Evolutionary conservation across 2,113 vertebrate species (phyloP).

Genomic region (Pyxicephalus adspersus): DNA sequence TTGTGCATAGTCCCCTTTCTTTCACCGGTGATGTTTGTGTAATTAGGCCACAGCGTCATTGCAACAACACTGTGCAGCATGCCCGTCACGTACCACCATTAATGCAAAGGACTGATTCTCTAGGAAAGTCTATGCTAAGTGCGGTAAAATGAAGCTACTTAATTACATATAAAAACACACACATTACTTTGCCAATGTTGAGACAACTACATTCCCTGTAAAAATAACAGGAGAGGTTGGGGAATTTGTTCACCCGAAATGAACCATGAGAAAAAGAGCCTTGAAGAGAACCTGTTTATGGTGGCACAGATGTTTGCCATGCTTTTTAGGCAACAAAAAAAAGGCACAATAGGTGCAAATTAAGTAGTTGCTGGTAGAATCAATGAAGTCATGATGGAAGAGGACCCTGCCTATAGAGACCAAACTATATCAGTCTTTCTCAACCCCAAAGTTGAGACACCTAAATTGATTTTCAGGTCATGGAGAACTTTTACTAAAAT

Average conservation of each 20-base stretch:
- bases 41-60: conserved; percentile 31
- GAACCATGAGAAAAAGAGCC: not conserved
- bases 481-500: no score
- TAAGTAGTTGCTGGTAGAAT: no score
- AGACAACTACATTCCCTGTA: not conserved
- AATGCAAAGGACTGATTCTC: conserved; percentile 40
- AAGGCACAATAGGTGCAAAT: no score
- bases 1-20: conserved; percentile 15
- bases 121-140: conserved; percentile 49
- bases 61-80: not conserved
- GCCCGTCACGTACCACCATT: conserved; percentile 30
- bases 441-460: no score
- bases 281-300: no score
- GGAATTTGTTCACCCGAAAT: not conserved
- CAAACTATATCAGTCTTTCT: no score
- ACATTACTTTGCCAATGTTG: conserved; percentile 15
- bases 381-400: no score
- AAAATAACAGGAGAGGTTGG: not conserved
- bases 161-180: conserved; percentile 36
- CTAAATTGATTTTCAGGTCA: no score
- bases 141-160: conserved; percentile 48
- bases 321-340: no score
- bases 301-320: no score
- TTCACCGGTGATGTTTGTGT: conserved; percentile 32
- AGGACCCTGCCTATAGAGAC: no score